Conservation (phyloP, 2,113 vertebrate species). For the Erythrocebus patas region DNA sequence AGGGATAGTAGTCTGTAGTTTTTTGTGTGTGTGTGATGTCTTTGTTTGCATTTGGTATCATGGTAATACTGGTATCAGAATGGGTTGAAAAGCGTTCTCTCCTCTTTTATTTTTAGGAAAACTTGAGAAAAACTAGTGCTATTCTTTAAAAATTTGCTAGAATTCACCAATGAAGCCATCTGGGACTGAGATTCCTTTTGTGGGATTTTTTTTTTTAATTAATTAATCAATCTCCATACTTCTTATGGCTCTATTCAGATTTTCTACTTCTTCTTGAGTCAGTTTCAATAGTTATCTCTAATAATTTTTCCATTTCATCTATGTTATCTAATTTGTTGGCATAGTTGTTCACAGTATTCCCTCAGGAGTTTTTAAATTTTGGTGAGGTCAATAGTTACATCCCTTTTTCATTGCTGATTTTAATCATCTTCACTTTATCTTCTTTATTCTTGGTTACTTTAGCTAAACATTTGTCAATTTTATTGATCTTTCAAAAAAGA, state of each 20-base stretch:
- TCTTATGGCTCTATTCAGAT: neutral
- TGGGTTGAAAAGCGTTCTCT: neutral
- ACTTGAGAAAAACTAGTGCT: neutral
- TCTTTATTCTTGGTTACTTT: neutral
- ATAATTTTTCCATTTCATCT: neutral
- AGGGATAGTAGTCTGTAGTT: neutral
- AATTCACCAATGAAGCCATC: neutral
- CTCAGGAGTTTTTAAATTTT: neutral
- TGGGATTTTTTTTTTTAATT: neutral
- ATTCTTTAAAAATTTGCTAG: neutral
- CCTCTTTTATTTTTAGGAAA: neutral
- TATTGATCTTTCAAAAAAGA: neutral
- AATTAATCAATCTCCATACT: neutral
- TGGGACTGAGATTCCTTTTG: neutral
- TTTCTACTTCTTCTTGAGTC: neutral
- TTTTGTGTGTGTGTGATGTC: neutral
- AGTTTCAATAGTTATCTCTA: neutral
- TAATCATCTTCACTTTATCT: neutral
- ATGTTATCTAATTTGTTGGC: neutral
- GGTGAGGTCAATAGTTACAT: neutral
- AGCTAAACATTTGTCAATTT: neutral
- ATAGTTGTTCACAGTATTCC: neutral
- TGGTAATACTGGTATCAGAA: neutral
- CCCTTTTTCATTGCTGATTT: neutral
- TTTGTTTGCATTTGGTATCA: neutral